Percentiles rank a stretch among this genome's conserved stretches.
Evolutionary conservation across 2,888 invertebrate genomes (phyloP).

Genomic region (Megamerina dolium): DNA sequence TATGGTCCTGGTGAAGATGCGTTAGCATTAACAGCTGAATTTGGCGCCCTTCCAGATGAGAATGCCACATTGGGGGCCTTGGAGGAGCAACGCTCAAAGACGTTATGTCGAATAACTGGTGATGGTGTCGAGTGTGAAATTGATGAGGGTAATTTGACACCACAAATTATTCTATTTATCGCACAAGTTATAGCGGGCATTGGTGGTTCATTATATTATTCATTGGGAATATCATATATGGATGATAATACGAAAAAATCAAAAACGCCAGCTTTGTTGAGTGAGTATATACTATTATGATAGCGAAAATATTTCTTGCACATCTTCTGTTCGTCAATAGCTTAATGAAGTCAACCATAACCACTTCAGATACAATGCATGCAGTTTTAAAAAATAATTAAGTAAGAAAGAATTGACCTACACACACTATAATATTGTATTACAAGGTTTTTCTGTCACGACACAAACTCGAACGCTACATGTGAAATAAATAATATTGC

Average conservation of each 20-base stretch:
- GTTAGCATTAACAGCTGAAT: constrained; percentile 56
- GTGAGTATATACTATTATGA: constrained; percentile 52
- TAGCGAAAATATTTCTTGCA: too few relatives aligned
- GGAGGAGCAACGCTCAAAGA: constrained; percentile 51
- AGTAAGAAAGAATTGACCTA: too few relatives aligned
- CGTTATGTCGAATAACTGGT: constrained; percentile 49
- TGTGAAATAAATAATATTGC: too few relatives aligned
- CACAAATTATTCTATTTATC: constrained; percentile 56
- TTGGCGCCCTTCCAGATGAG: constrained; percentile 45
- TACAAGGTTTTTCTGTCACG: too few relatives aligned
- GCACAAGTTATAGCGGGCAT: constrained; percentile 64
- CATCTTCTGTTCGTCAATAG: too few relatives aligned
- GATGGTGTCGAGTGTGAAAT: constrained; percentile 43
- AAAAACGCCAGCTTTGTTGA: constrained; percentile 61
- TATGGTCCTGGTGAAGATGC: constrained; percentile 65
- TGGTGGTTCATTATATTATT: constrained; percentile 60
- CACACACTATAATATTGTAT: too few relatives aligned
- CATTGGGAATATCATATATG: constrained; percentile 63
- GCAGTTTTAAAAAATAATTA: too few relatives aligned
- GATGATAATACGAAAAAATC: constrained; percentile 66
- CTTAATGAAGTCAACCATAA: too few relatives aligned
- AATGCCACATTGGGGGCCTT: constrained; percentile 45
- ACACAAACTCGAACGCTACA: too few relatives aligned
- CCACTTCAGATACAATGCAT: too few relatives aligned
- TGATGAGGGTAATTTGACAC: constrained; percentile 53